Evolutionary conservation across 92 coral and sea anemone genomes (phyloP).

Genomic region (Palythoa grandiflora): DNA sequence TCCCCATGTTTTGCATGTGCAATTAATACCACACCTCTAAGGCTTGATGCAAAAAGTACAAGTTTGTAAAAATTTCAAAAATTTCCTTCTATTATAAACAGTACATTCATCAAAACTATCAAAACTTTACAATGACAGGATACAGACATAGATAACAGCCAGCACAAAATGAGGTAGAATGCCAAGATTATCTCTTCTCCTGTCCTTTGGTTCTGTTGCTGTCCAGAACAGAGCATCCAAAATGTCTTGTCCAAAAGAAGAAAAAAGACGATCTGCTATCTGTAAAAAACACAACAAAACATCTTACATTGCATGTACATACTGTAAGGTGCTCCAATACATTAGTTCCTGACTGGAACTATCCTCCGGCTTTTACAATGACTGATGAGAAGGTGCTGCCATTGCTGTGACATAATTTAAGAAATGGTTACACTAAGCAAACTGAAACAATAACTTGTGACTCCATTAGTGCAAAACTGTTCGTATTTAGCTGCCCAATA

Average conservation of each 20-base stretch:
- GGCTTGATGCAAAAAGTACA: no score
- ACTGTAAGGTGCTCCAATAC: background rate
- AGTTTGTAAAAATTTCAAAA: background rate
- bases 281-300: slow-evolving; percentile 7
- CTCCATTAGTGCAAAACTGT: no score
- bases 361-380: no score
- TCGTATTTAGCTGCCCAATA: no score
- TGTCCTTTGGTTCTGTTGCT: slow-evolving; percentile 94
- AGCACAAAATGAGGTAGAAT: slow-evolving; percentile 91
- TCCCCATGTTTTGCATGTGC: no score
- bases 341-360: no score
- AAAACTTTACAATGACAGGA: slow-evolving; percentile 58
- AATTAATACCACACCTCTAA: no score
- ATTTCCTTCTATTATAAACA: background rate
- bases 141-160: slow-evolving; percentile 96
- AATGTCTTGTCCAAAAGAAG: slow-evolving; percentile 98
- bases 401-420: no score
- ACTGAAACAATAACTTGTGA: no score
- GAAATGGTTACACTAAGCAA: no score
- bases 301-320: no score
- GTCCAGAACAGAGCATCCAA: slow-evolving; percentile 97
- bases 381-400: no score
- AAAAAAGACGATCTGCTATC: slow-evolving; percentile 97
- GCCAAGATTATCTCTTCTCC: slow-evolving; percentile 82
- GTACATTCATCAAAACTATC: background rate